These are phyloP conservation scores for Alca torda DNA, from an alignment of 2,797 vertebrate genomes.

Conservation along the genomic window DNA sequence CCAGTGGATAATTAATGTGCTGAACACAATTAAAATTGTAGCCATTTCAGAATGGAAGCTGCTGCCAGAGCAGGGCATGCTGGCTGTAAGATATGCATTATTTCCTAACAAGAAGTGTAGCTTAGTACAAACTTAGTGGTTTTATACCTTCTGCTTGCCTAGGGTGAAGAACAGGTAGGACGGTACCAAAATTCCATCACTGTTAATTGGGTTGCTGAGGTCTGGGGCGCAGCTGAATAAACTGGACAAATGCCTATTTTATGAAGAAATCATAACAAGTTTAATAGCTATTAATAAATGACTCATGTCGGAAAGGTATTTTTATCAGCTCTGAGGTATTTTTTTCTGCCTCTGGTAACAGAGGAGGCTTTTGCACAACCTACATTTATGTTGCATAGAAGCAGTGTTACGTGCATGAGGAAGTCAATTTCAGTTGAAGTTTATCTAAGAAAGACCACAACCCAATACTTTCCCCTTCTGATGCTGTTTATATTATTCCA, in stretches of 20 bases:
- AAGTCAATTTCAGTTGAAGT: background rate
- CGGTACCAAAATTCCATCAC: background rate
- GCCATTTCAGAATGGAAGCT: background rate
- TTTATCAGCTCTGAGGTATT: background rate
- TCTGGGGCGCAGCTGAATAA: background rate
- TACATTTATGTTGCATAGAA: background rate
- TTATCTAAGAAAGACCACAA: background rate
- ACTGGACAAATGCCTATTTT: background rate
- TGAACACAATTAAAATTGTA: background rate
- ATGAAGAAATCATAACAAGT: background rate
- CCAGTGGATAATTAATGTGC: background rate
- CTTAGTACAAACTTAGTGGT: background rate
- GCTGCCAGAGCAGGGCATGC: background rate
- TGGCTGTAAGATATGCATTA: accelerated
- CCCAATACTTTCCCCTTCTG: background rate
- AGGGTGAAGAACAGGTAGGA: background rate
- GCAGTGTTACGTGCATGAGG: background rate
- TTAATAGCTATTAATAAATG: background rate
- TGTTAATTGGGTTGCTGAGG: background rate
- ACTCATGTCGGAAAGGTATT: background rate
- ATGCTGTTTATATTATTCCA: background rate
- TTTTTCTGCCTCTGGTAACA: background rate
- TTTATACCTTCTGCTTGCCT: background rate
- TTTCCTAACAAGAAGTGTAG: background rate
- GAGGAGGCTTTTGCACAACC: background rate